A percentile compares a stretch with the other conserved stretches of the same genome.
Evolutionary conservation across 2,113 vertebrate species (phyloP).

Genomic region (Nicator chloris): DNA sequence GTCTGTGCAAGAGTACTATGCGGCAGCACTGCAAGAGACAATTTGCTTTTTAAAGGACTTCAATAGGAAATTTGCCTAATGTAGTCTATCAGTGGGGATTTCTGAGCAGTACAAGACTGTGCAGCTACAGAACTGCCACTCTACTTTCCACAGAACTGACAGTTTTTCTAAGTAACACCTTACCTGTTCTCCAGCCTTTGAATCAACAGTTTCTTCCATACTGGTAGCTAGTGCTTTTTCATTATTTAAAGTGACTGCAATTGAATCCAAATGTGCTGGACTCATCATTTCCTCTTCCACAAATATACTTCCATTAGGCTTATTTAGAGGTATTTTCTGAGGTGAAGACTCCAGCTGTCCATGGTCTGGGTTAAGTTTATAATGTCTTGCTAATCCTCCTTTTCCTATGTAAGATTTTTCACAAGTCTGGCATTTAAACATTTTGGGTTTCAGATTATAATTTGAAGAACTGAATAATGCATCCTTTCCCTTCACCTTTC

Average conservation of each 20-base stretch:
- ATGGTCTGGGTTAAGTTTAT: slow-evolving; percentile 87
- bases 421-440: slow-evolving; percentile 86
- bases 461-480: slow-evolving; percentile 23
- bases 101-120: not conserved
- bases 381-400: slow-evolving; percentile 91
- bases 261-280: not conserved
- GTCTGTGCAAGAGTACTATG: not conserved
- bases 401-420: slow-evolving; percentile 93
- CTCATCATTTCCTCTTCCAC: not conserved
- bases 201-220: not conserved
- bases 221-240: not conserved
- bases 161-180: not conserved
- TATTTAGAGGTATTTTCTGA: slow-evolving; percentile 22
- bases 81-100: rapidly evolving
- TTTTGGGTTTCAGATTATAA: slow-evolving; percentile 80
- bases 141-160: not conserved
- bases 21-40: not conserved
- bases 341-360: slow-evolving; percentile 63
- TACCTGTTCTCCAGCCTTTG: slow-evolving; percentile 60
- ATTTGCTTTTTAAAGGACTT: not conserved
- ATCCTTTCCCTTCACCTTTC: slow-evolving; percentile 52
- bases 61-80: not conserved
- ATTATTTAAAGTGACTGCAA: not conserved
- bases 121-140: not conserved
- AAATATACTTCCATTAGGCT: not conserved